Evolutionary conservation across 2,113 vertebrate genomes (phyloP), one percentile per base, ranked within the genome.

Genomic region (Silurus meridionalis): DNA sequence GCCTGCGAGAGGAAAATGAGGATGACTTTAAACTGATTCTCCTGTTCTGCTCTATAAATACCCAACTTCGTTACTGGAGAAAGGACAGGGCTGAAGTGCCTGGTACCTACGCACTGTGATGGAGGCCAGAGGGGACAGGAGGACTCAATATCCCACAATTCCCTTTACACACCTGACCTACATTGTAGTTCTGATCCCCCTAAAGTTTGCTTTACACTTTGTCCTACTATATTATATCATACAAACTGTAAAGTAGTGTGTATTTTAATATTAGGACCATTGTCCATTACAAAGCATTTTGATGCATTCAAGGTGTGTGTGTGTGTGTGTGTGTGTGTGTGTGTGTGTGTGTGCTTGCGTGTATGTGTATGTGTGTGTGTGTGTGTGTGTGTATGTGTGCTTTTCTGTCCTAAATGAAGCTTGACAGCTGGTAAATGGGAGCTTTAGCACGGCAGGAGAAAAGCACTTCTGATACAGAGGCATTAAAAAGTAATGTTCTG

Each of bases 401-500:
- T 17, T 61, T 53, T 75, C 2, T 52, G 8, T 19, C 13, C 9
- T 75, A 86, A 87, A 88, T 87, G 81, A 50, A 69, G 78, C 78
- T 79, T 60, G 87, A 83, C 90, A 90, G 88, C 86, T 90, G 89
- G 82, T 90, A 89, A 90, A 89, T 46, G 89, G 81, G 64, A 82
- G 75, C 79, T 88, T 77, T 89, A 85, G 67, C 88, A 50, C 7
- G 67, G 55, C 72, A 48, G 84, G n/a, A 75, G 83, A 55, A 79
- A 78, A 79, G 85, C 88, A 90, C 85, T 87, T 87, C 86, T 69
- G 74, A 87, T 83, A 90, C 88, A 90, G 88, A 83, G 83, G 83
- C 74, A 91, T 92, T 89, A 91, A 91, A 91, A 87, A 92, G 86
- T 91, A 83, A 91, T 92, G 90, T 53, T 81, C 79, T 88, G 52